Conservation (phyloP, 2,888 invertebrate species). For the Baronia brevicornis region DNA sequence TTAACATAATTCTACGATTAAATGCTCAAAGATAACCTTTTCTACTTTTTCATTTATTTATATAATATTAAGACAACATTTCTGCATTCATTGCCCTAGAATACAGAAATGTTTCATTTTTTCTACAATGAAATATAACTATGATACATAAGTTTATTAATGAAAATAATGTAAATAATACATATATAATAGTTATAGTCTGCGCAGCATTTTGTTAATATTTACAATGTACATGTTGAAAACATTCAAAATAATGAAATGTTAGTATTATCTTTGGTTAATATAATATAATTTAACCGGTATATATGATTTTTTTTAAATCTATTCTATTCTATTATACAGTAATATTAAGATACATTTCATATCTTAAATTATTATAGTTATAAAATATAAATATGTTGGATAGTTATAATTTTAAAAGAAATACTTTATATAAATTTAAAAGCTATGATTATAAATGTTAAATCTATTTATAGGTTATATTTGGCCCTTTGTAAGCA, state of each 20-base stretch:
- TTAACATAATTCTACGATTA: too few species aligned
- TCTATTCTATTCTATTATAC: neutral
- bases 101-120: constrained; percentile 42
- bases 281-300: neutral
- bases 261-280: constrained; percentile 17
- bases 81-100: constrained; percentile 67
- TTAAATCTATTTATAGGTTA: too few species aligned
- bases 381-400: neutral
- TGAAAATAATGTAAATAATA: constrained; percentile 7
- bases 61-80: constrained; percentile 27
- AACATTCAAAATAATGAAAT: constrained; percentile 22
- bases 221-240: constrained; percentile 30
- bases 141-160: constrained; percentile 5
- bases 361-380: neutral
- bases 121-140: constrained; percentile 15
- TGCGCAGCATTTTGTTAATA: constrained; percentile 38
- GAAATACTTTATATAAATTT: too few species aligned
- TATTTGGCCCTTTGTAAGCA: too few species aligned
- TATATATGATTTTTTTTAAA: neutral
- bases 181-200: constrained; percentile 35
- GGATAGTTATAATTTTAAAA: too few species aligned
- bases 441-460: too few species aligned
- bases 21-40: too few species aligned
- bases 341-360: neutral
- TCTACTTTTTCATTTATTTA: neutral